A percentile compares a stretch with the other conserved stretches of the same genome.
Conservation (phyloP, 1,140 invertebrate genomes). For the Melipona quadrifasciata region DNA sequence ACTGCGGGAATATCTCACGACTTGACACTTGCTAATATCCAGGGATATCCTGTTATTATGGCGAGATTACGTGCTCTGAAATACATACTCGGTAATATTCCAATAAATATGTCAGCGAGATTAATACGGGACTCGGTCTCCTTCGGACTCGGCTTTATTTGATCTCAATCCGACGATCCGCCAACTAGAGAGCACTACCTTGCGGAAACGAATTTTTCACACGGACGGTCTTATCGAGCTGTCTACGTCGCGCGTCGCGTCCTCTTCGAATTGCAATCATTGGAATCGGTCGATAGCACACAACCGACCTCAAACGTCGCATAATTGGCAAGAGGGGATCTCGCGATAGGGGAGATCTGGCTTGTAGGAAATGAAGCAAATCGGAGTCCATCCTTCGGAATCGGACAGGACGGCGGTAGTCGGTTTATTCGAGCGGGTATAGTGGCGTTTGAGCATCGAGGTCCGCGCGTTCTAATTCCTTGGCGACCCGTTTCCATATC, state of each 20-base stretch:
- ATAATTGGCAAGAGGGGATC: slow-evolving; percentile 17
- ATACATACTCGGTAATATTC: slow-evolving; percentile 34
- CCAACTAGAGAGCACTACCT: background rate
- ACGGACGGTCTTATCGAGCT: background rate
- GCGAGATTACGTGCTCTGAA: slow-evolving; percentile 26
- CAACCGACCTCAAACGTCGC: background rate
- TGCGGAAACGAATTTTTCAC: background rate
- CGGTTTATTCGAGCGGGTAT: slow-evolving; percentile 8
- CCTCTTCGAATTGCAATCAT: background rate
- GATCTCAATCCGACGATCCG: background rate
- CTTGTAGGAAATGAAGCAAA: background rate
- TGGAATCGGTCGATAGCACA: background rate
- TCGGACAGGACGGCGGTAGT: background rate
- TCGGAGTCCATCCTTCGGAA: slow-evolving; percentile 30
- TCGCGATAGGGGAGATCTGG: background rate
- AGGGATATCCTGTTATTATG: slow-evolving; percentile 34
- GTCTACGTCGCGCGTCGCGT: background rate
- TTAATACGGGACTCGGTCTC: slow-evolving; percentile 4
- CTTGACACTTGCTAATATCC: slow-evolving; percentile 37
- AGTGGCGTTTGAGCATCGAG: slow-evolving; percentile 17
- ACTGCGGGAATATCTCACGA: slow-evolving; percentile 37
- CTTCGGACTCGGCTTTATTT: background rate
- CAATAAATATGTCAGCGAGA: slow-evolving; percentile 46
- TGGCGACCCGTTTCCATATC: slow-evolving; percentile 53
- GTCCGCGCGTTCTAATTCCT: slow-evolving; percentile 47